Percentiles rank a stretch among this genome's conserved stretches.
Conservation (phyloP, 2,888 invertebrate species). For the Heterodera filipjevi region DNA sequence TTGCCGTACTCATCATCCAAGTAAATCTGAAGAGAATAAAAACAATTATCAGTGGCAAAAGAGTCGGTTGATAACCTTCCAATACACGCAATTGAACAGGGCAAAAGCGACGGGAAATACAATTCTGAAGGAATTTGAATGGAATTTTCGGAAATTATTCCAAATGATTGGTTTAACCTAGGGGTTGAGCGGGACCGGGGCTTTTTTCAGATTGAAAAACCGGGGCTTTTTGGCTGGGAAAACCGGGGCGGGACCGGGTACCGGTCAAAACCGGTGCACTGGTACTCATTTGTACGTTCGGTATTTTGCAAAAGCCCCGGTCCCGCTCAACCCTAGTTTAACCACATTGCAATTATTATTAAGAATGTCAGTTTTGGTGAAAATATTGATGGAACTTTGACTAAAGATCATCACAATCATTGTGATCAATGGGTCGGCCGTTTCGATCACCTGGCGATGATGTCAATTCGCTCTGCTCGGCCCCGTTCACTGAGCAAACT, state of each 20-base stretch:
- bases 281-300: too few species aligned
- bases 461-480: constrained; percentile 62
- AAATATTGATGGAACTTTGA: background rate
- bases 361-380: background rate
- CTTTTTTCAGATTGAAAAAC: too few species aligned
- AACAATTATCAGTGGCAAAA: background rate
- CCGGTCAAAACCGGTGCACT: too few species aligned
- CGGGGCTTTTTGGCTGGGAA: too few species aligned
- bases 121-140: constrained; percentile 53
- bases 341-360: too few species aligned
- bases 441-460: constrained; percentile 56
- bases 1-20: constrained; percentile 3
- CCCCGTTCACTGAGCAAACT: constrained; percentile 59
- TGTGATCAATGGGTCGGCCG: too few species aligned
- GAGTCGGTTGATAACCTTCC: constrained; percentile 41
- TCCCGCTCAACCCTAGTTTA: too few species aligned
- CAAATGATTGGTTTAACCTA: background rate
- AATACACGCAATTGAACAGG: constrained; percentile 64
- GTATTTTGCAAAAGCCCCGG: too few species aligned
- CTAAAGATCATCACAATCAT: background rate
- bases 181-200: too few species aligned
- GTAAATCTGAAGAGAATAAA: background rate
- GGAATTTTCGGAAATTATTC: too few species aligned
- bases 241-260: too few species aligned
- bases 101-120: constrained; percentile 62